Conservation (phyloP, 2,888 invertebrate species). For the Idaea aversata region DNA sequence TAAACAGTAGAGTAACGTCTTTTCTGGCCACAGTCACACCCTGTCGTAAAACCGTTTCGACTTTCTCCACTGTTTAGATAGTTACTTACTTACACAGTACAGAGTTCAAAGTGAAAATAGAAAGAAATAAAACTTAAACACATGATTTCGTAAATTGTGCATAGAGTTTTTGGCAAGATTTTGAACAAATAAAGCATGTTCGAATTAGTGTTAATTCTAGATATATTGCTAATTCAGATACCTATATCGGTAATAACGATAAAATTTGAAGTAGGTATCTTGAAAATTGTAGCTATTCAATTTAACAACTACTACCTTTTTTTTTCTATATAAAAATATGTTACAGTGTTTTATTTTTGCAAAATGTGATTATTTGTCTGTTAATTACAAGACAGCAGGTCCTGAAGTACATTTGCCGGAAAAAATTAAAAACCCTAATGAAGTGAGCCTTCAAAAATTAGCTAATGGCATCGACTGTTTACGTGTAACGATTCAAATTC, state of each 20-base stretch:
- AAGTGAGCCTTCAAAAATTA: too few relatives aligned
- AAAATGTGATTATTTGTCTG: too few relatives aligned
- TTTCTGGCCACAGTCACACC: slow-evolving; percentile 52
- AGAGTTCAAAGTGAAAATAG: slow-evolving; percentile 1
- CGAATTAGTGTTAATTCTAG: not conserved
- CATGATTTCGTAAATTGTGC: not conserved
- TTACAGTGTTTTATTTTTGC: too few relatives aligned
- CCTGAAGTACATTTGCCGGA: too few relatives aligned
- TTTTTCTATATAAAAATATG: too few relatives aligned
- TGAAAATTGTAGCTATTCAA: too few relatives aligned
- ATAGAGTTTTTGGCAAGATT: not conserved
- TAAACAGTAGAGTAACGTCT: slow-evolving; percentile 42
- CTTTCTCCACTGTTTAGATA: not conserved
- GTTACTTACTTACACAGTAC: not conserved
- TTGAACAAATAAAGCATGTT: not conserved
- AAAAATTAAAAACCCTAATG: too few relatives aligned
- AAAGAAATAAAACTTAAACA: not conserved
- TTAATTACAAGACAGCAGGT: too few relatives aligned
- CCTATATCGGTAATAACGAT: not conserved
- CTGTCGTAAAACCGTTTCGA: slow-evolving; percentile 18
- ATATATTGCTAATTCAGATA: not conserved
- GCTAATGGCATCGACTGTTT: too few relatives aligned
- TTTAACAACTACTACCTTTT: too few relatives aligned
- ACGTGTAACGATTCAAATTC: too few relatives aligned
- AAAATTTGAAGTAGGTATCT: too few relatives aligned